Percentiles rank a stretch among this genome's conserved stretches.
Evolutionary conservation across 1,140 invertebrate species (phyloP).

Genomic region (Lordiphosa clarofinis): DNA sequence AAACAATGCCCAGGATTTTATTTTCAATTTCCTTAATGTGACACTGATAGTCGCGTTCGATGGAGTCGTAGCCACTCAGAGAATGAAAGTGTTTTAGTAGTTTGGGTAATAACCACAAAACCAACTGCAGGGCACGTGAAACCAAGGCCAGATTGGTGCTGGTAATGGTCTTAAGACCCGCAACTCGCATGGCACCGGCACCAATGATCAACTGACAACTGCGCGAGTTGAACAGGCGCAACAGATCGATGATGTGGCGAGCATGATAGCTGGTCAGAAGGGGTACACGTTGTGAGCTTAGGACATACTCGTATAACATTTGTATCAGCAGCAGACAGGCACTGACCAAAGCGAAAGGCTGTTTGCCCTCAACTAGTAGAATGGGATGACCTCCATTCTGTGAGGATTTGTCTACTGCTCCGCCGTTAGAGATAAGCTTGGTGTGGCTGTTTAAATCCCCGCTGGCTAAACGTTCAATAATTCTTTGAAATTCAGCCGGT

Average conservation of each 20-base stretch:
- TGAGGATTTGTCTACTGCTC: slow-evolving; percentile 13
- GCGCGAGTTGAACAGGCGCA: slow-evolving; percentile 94
- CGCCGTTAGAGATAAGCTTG: slow-evolving; percentile 59
- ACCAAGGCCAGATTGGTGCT: slow-evolving; percentile 96
- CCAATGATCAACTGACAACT: slow-evolving; percentile 96
- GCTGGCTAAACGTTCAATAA: slow-evolving; percentile 87
- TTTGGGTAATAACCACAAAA: slow-evolving; percentile 88
- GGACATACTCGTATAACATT: slow-evolving; percentile 94
- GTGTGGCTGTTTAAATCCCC: slow-evolving; percentile 35
- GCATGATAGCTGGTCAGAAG: slow-evolving; percentile 85
- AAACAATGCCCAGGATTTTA: slow-evolving; percentile 94
- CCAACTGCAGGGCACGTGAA: slow-evolving; percentile 90
- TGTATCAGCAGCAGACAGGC: slow-evolving; percentile 91
- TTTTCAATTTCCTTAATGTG: slow-evolving; percentile 95
- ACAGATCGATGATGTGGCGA: slow-evolving; percentile 91
- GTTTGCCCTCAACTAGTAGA: slow-evolving; percentile 88
- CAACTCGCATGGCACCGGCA: slow-evolving; percentile 95
- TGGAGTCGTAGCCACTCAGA: slow-evolving; percentile 82
- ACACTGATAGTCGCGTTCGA: slow-evolving; percentile 90
- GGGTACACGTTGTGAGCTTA: slow-evolving; percentile 86
- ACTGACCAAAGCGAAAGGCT: slow-evolving; percentile 92
- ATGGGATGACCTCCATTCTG: slow-evolving; percentile 75
- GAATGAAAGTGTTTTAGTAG: slow-evolving; percentile 85
- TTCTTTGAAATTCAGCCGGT: slow-evolving; percentile 90
- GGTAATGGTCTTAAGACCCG: slow-evolving; percentile 97